Evolutionary conservation across 1,140 invertebrate species (phyloP), one percentile per base, ranked within the genome.

Genomic region (Drosophila malerkotliana): DNA sequence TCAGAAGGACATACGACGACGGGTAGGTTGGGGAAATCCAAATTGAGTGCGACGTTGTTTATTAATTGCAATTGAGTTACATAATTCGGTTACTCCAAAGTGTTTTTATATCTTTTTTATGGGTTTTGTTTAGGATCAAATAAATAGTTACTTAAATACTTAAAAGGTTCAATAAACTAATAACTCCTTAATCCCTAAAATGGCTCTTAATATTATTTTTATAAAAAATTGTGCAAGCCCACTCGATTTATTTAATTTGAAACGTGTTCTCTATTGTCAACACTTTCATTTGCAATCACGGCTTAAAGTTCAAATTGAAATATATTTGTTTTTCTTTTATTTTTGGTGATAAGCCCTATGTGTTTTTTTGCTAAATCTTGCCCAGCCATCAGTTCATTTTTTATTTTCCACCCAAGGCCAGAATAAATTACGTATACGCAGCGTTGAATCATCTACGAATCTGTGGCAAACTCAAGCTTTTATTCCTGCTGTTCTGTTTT

Each of bases 371-470:
- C 66, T n/a, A 55, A 30, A 39, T 15, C 12, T 24, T 1, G 24
- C 4, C 12, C 41, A 48, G 44, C 6, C 58, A 41, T 41, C 26
- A 15, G 10, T 41, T 44, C 6, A 9, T 30, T 37, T 32, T 51
- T 44, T 4, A 15, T 48, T 53, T 34, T 8, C 67, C 59, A 56
- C 9, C 32, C 52, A 21, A 44, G 37, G 21, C 7, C 24, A n/a
- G 28, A 18, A 12, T 3, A 34, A 28, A 48, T 74, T 58, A 64
- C 58, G 64, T 68, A 75, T 67, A 78, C 79, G 71, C 18, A 26
- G n/a, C 18, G 61, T 76, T 80, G 67, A 79, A 51, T 80, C 77
- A 69, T 69, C 51, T 55, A 32, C n/a, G 7, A 66, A 39, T 49
- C 4, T 32, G 30, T 54, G 6, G 26, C 26, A 28, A 7, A 28